Evolutionary conservation across 2,888 invertebrate genomes (phyloP).

Genomic region (Drosophila eohydei): DNA sequence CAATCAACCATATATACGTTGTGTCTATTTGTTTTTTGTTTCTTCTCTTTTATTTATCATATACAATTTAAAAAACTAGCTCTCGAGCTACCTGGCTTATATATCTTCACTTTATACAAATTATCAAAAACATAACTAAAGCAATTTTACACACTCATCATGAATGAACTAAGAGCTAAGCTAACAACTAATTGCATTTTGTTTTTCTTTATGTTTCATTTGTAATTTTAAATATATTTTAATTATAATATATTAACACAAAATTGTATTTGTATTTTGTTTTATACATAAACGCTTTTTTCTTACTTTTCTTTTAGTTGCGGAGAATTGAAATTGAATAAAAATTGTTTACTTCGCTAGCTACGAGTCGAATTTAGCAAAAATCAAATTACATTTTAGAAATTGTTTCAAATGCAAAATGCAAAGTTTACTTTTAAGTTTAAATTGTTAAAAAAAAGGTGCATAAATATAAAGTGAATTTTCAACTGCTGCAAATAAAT

Average conservation of each 20-base stretch:
- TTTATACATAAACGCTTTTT: slow-evolving; percentile 31
- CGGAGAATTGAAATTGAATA: slow-evolving; percentile 27
- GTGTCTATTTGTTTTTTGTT: slow-evolving; percentile 10
- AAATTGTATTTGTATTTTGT: slow-evolving; percentile 21
- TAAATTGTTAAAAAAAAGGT: slow-evolving; percentile 22
- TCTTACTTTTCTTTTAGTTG: slow-evolving; percentile 4
- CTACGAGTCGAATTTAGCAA: slow-evolving; percentile 48
- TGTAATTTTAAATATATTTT: slow-evolving; percentile 5
- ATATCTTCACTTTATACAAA: slow-evolving; percentile 63
- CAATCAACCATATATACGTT: slow-evolving; percentile 49
- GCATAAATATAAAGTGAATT: slow-evolving; percentile 26
- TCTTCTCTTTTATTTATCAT: slow-evolving; percentile 42
- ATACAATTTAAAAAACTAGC: slow-evolving; percentile 73
- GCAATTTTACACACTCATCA: slow-evolving; percentile 62
- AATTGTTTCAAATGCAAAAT: slow-evolving; percentile 37
- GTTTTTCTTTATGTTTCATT: slow-evolving; percentile 12
- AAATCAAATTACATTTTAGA: slow-evolving; percentile 16
- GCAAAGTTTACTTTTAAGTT: slow-evolving; percentile 15
- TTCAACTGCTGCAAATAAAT: slow-evolving; percentile 23
- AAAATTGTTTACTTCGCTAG: slow-evolving; percentile 48
- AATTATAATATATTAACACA: slow-evolving; percentile 36
- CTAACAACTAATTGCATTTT: slow-evolving; percentile 65
- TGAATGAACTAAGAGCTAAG: slow-evolving; percentile 58
- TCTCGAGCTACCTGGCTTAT: slow-evolving; percentile 41
- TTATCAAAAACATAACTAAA: slow-evolving; percentile 75